Evolutionary conservation across 1,140 invertebrate genomes (phyloP).

Genomic region (Agrilus planipennis): DNA sequence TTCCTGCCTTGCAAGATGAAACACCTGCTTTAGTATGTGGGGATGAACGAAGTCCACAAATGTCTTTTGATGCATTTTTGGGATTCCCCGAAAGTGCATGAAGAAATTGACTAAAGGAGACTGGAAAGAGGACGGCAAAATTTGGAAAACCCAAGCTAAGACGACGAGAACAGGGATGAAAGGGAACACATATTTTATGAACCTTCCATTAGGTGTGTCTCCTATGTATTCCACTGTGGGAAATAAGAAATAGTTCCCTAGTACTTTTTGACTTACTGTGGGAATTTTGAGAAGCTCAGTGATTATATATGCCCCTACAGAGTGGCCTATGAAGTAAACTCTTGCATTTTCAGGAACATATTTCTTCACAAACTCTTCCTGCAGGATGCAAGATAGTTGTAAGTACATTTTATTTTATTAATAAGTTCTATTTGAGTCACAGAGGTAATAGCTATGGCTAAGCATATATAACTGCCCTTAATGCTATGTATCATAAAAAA

Average conservation of each 20-base stretch:
- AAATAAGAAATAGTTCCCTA: constrained; percentile 60
- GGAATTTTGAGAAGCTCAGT: constrained; percentile 56
- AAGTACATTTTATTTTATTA: neutral
- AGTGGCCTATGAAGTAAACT: constrained; percentile 71
- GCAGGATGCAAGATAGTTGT: constrained; percentile 17
- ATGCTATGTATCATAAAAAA: constrained; percentile 1
- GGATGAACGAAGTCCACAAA: constrained; percentile 42
- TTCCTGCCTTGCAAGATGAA: constrained; percentile 50
- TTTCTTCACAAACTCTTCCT: constrained; percentile 57
- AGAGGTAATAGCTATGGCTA: neutral
- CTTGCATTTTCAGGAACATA: constrained; percentile 53
- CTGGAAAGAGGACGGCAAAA: constrained; percentile 44
- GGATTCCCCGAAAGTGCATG: constrained; percentile 38
- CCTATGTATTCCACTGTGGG: constrained; percentile 73
- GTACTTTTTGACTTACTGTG: constrained; percentile 36
- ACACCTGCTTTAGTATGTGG: constrained; percentile 39
- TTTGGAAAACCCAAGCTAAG: constrained; percentile 44
- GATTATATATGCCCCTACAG: constrained; percentile 70
- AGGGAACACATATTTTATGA: constrained; percentile 41
- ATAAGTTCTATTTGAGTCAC: neutral
- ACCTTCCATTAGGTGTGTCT: constrained; percentile 54
- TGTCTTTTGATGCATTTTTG: constrained; percentile 28
- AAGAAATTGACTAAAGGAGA: constrained; percentile 39
- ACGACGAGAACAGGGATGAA: constrained; percentile 42
- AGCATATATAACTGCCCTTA: neutral